These are phyloP conservation scores for Melanotaenia maccullochi DNA, from an alignment of 2,797 vertebrate genomes.

Conservation along the genomic window DNA sequence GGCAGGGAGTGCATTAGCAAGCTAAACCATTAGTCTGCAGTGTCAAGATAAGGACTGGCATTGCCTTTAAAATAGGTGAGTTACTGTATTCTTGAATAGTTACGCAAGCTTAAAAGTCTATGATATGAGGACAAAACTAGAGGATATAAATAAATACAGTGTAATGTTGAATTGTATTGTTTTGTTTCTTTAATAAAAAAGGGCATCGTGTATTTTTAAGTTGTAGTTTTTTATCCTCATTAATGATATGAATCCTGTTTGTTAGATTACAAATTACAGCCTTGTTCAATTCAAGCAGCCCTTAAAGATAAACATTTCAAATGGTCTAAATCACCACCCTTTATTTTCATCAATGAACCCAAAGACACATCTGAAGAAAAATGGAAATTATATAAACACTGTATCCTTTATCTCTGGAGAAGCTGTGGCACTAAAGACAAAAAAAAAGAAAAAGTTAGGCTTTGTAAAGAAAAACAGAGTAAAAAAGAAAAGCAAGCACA, in stretches of 20 bases:
- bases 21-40: conserved; percentile 5
- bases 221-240: neutral
- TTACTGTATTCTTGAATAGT: conserved; percentile 8
- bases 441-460: neutral
- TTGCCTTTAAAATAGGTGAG: conserved; percentile 13
- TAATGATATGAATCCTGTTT: neutral
- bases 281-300: conserved; percentile 34
- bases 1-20: conserved; percentile 1
- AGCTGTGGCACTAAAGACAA: neutral
- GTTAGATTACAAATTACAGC: conserved; percentile 2
- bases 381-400: neutral
- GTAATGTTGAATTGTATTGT: conserved; percentile 2
- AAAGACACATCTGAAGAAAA: conserved; percentile 26
- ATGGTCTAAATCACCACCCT: neutral
- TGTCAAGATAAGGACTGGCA: neutral
- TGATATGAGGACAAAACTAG: conserved; percentile 16
- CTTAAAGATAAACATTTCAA: conserved; percentile 49
- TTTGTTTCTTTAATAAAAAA: neutral
- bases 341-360: conserved; percentile 11
- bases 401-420: neutral
- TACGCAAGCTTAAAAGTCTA: conserved; percentile 3
- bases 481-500: conserved; percentile 13
- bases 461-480: conserved; percentile 5
- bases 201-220: neutral
- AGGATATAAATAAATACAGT: conserved; percentile 1